Conservation (phyloP, 2,888 invertebrate species). For the Drepana falcataria region DNA sequence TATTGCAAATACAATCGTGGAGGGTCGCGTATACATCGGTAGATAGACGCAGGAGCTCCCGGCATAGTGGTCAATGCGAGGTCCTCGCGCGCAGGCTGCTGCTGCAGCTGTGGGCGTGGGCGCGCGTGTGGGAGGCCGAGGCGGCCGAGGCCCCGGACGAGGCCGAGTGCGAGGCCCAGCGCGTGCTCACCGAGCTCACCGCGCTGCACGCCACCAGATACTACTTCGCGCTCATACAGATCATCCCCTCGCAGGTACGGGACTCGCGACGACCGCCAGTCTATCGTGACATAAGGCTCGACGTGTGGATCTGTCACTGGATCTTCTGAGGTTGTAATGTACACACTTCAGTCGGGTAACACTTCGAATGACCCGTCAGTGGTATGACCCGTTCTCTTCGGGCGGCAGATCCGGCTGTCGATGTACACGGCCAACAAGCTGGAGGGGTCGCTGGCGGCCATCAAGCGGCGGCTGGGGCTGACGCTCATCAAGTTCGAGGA, state of each 20-base stretch:
- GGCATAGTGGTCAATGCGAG: too few relatives aligned
- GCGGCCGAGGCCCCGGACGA: conserved; percentile 86
- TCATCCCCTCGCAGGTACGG: conserved; percentile 85
- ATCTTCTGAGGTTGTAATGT: too few relatives aligned
- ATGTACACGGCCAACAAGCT: conserved; percentile 93
- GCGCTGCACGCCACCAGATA: conserved; percentile 90
- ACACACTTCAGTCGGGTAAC: too few relatives aligned
- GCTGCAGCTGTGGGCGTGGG: conserved; percentile 68
- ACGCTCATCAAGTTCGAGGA: conserved; percentile 98
- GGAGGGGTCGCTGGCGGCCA: conserved; percentile 81
- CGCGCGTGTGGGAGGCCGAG: conserved; percentile 29
- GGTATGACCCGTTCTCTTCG: too few relatives aligned
- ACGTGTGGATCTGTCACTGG: too few relatives aligned
- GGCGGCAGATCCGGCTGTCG: conserved; percentile 92
- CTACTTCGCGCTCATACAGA: conserved; percentile 90
- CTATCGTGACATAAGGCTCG: too few relatives aligned
- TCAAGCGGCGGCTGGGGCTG: conserved; percentile 91
- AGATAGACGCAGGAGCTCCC: too few relatives aligned
- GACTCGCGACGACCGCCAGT: too few relatives aligned
- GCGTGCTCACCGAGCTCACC: conserved; percentile 88
- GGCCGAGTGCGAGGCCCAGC: conserved; percentile 88
- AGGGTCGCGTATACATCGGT: too few relatives aligned
- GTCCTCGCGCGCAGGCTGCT: conserved; percentile 75
- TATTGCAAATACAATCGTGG: too few relatives aligned
- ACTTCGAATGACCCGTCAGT: too few relatives aligned